Conservation (phyloP, 2,113 vertebrate species). For the Regulus satrapa region DNA sequence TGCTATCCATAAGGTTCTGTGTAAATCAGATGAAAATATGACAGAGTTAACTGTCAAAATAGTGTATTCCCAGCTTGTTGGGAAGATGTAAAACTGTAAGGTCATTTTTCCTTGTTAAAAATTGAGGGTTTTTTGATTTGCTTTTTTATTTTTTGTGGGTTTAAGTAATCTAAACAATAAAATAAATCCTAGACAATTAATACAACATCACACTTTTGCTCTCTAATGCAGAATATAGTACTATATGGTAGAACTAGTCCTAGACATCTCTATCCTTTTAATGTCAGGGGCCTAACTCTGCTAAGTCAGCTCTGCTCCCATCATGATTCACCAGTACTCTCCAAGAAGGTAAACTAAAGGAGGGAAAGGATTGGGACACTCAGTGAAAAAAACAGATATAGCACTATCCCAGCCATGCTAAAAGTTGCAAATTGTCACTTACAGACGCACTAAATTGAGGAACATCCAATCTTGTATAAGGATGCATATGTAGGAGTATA, state of each 20-base stretch:
- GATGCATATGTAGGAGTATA: neutral
- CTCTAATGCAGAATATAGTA: neutral
- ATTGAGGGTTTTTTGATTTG: accelerated
- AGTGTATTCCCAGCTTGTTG: neutral
- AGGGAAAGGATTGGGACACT: neutral
- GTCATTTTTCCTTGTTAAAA: neutral
- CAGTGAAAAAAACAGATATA: neutral
- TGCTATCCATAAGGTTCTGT: neutral
- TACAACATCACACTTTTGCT: neutral
- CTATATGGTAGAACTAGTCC: neutral
- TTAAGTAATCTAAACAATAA: neutral
- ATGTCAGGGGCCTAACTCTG: neutral
- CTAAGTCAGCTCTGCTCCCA: neutral
- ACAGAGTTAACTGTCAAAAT: neutral
- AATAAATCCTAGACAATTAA: neutral
- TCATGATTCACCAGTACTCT: accelerated
- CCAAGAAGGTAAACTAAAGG: neutral
- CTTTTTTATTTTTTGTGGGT: neutral
- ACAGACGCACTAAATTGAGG: neutral
- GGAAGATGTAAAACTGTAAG: neutral
- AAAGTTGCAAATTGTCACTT: neutral
- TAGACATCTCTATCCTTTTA: neutral
- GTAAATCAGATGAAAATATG: conserved; percentile 9
- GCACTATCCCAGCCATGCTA: neutral
- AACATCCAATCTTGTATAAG: neutral